These are phyloP conservation scores for Endomychus coccineus DNA, from an alignment of 2,888 invertebrate species.

Conservation along the genomic window DNA sequence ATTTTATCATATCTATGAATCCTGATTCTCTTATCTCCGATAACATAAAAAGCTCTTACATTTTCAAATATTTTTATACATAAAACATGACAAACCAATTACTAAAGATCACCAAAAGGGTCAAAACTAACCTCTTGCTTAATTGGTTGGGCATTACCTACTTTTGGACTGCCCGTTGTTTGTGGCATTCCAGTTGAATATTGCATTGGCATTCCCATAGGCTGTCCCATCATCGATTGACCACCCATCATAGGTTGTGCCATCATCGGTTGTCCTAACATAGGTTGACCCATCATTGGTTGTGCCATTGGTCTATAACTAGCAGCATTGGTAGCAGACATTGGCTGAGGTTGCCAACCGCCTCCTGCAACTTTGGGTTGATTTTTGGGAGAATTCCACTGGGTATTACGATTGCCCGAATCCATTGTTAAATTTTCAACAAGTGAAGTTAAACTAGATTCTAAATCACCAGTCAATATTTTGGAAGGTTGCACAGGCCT, in stretches of 20 bases:
- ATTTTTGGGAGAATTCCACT: conserved; percentile 73
- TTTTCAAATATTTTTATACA: too few species aligned
- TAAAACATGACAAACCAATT: too few species aligned
- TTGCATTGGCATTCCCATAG: conserved; percentile 23
- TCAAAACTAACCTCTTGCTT: conserved; percentile 39
- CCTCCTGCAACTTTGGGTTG: conserved; percentile 72
- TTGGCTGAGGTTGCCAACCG: conserved; percentile 79
- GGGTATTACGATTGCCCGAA: conserved; percentile 54
- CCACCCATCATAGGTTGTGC: conserved; percentile 40
- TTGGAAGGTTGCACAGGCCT: conserved; percentile 40
- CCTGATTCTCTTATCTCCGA: too few species aligned
- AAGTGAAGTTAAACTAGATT: conserved; percentile 85
- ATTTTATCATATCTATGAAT: too few species aligned
- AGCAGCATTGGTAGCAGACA: conserved; percentile 79
- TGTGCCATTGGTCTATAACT: conserved; percentile 74
- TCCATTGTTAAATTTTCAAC: conserved; percentile 90
- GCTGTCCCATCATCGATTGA: conserved; percentile 22
- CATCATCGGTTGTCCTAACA: conserved; percentile 47
- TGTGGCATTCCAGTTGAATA: conserved; percentile 27
- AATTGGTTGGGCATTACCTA: conserved; percentile 28
- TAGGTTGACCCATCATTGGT: conserved; percentile 28
- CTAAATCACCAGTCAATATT: conserved; percentile 86
- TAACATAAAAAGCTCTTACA: too few species aligned
- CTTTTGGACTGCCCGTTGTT: conserved; percentile 33
- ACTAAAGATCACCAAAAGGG: conserved; percentile 42